Evolutionary conservation across 2,797 vertebrate species (phyloP).

Genomic region (Okamejei kenojei): DNA sequence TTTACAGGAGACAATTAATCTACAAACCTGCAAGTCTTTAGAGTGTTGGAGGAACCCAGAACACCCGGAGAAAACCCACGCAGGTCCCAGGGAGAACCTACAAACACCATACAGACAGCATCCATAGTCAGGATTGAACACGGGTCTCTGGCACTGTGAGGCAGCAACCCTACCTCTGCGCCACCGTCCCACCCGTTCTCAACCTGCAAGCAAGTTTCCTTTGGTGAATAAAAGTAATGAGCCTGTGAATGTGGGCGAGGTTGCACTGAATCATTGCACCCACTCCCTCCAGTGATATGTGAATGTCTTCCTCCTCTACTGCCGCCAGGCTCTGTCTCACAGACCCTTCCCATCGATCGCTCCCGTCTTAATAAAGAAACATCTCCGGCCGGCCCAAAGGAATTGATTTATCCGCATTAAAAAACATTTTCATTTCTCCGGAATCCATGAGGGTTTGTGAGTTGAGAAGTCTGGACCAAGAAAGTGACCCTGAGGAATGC

Average conservation of each 20-base stretch:
- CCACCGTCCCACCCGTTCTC: background rate
- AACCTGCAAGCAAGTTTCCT: background rate
- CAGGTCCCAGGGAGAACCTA: too few species aligned
- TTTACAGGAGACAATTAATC: too few species aligned
- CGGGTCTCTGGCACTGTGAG: too few species aligned
- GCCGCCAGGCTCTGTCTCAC: background rate
- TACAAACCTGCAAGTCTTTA: too few species aligned
- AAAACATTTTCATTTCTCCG: background rate
- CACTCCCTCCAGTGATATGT: background rate
- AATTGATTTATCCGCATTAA: background rate
- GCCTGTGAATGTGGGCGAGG: background rate
- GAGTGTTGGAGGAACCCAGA: too few species aligned
- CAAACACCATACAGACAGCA: too few species aligned
- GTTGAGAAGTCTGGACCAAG: too few species aligned
- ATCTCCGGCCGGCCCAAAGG: background rate
- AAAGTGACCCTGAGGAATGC: too few species aligned
- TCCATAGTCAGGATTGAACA: too few species aligned
- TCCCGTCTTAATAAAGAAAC: background rate
- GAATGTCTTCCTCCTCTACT: background rate
- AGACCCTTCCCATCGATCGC: background rate
- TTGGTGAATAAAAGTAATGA: conserved; percentile 12
- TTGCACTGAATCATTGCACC: background rate
- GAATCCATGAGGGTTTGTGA: background rate
- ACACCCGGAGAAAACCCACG: too few species aligned
- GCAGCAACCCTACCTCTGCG: too few species aligned